Evolutionary conservation across 2,113 vertebrate species (phyloP), one percentile per base, ranked within the genome.

Genomic region (Illadopsis cleaveri): DNA sequence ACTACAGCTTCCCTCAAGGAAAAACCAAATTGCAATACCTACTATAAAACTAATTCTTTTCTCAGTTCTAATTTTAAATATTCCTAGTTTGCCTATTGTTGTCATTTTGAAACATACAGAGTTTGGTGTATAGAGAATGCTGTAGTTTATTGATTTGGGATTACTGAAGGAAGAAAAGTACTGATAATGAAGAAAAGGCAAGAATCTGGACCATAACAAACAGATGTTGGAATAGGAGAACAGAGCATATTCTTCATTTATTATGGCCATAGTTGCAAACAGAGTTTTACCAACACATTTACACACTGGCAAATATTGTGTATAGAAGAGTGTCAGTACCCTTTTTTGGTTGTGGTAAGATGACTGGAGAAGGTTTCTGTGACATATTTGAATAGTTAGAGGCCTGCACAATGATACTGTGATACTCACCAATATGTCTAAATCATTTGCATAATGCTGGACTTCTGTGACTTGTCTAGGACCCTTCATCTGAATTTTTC

Each of bases 101-200:
- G 75, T 72, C 21, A 65, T 65, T 79, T 35, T 64, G 66, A 85
- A 71, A 82, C 18, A 89, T 11, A 77, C 9, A 51, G 21, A n/a
- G 37, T 78, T 45, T 53, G n/a, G 45, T 61, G 21, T 16, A 56
- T 3, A 62, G 30, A 78, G 37, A 93, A 84, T 0, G 0, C 44
- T 56, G 42, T 6, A 70, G 33, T 68, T 86, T 86, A 89, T 33
- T 86, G 56, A 90, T 69, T 27, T 62, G 51, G 61, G 69, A 92
- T 64, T 82, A 93, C 54, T 61, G 15, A 88, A 69, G 50, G 48
- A 93, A 94, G 31, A 33, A 64, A 91, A 95, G 53, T 24, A 81
- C 31, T 27, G 15, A 69, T 38, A 54, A 79, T 20, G 38, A 50
- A 70, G 71, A 82, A 68, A 58, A 57, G 5, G 20, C 35, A 72